phyloP scores from a whole-genome alignment of 2,888 invertebrate genomes.

The Ennomos erosarius region DNA sequence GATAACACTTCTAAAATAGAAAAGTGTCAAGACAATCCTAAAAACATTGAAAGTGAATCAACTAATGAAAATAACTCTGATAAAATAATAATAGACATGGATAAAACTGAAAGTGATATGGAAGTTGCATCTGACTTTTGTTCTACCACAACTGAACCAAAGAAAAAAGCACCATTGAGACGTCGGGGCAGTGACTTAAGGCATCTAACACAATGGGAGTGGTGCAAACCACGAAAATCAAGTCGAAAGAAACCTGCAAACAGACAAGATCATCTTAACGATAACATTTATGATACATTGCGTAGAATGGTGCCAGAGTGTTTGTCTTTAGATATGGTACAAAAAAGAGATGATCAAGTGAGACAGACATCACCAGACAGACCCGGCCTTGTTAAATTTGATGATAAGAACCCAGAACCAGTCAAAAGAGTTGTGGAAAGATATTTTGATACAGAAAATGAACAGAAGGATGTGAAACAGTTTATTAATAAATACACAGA shows the following conservation, averaged over 20 bases:
- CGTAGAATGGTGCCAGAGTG: conserved; percentile 87
- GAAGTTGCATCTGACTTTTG: conserved; percentile 57
- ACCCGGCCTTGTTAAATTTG: conserved; percentile 86
- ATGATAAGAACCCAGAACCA: conserved; percentile 73
- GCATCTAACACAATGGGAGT: conserved; percentile 91
- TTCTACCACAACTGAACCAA: too few relatives aligned
- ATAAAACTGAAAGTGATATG: conserved; percentile 69
- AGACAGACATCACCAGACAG: conserved; percentile 86
- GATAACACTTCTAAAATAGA: conserved; percentile 50
- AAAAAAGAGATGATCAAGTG: conserved; percentile 71
- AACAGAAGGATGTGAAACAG: conserved; percentile 86
- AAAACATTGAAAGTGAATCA: conserved; percentile 58
- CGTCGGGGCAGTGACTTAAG: conserved; percentile 90
- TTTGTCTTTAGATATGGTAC: conserved; percentile 76
- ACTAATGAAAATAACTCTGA: conserved; percentile 74
- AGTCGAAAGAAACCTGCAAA: conserved; percentile 80
- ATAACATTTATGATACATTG: conserved; percentile 88
- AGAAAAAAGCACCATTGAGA: conserved; percentile 83
- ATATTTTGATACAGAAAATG: conserved; percentile 88
- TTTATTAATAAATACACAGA: conserved; percentile 87
- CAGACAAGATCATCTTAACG: conserved; percentile 84
- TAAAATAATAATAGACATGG: conserved; percentile 67
- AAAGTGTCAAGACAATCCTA: conserved; percentile 53
- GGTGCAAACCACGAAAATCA: conserved; percentile 87
- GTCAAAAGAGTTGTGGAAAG: conserved; percentile 54